Evolutionary conservation across 2,888 invertebrate genomes (phyloP), one percentile per base, ranked within the genome.

Genomic region (Salticus scenicus): DNA sequence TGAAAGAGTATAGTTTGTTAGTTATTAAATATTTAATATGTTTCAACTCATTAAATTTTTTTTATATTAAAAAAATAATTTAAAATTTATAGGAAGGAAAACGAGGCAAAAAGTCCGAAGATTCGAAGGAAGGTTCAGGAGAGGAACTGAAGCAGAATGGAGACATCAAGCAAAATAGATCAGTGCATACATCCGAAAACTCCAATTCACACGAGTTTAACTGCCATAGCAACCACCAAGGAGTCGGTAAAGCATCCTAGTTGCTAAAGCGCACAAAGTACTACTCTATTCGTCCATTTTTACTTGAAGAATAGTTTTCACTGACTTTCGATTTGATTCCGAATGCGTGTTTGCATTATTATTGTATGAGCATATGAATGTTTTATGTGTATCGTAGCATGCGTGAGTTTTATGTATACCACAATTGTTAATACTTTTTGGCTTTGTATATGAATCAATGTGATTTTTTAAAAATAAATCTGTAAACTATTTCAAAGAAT

Each of bases 391-490:
- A n/a, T n/a, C n/a, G n/a, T n/a, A n/a, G n/a, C n/a, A n/a, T n/a
- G n/a, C n/a, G 51, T 37, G 63, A 63, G 27, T 71, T n/a, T n/a
- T n/a, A n/a, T n/a, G n/a, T n/a, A n/a, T 51, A 24, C 4, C 51
- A 70, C 74, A 24, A 70, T 74, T 75, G 57, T 69, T 74, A 37
- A 69, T 69, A 17, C 66, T 30, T 41, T 73, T 63, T 69, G 66
- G 69, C 69, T 69, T 70, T 81, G 63, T 81, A 69, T 74, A 63
- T 57, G 57, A 74, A 81, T 69, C 69, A 69, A 57, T 74, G 81
- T 81, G 74, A 74, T 81, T 81, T 74, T 80, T 73, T 81, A 28
- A 67, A 24, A 67, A 41, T 28, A 66, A 66, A 41, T 27, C 20
- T 57, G 57, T 57, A 57, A 57, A 24, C 4, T 24, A 57, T 4